Base-by-base conservation (phyloP, 1,140 invertebrate species). In the Drosophila kikkawai region DNA sequence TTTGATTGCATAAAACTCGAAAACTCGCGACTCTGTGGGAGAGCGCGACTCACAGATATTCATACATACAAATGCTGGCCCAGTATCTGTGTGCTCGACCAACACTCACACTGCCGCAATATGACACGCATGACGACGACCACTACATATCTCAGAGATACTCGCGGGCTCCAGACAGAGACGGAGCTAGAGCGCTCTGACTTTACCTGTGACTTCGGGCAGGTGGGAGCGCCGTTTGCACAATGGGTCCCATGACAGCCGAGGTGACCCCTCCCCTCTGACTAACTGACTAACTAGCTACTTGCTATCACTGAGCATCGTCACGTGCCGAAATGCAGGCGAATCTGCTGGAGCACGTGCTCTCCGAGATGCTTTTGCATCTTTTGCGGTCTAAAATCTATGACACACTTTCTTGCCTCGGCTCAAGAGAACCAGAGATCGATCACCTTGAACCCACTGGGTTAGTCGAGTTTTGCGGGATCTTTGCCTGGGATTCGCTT, bases 1-100 rank as follows among this genome's bases (percentile, higher is more conserved):
- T 66, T 51, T 57, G 75, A 80, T 87, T 88, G 84, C 84, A 88
- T 88, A 88, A 82, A 88, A 88, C 77, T 88, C 68, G 67, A 79
- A 78, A 79, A 78, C 83, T 87, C 83, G 64, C 66, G 56, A 79
- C 75, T 79, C 55, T 70, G 79, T 75, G 55, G 50, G 80, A 75
- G 75, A 81, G 79, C 79, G 55, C 32, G 67, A 61, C 57, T 63
- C 75, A 78, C 75, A 69, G 56, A 78, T 45, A 78, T 39, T 55
- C 53, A 8, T 37, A 36, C 34, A 22, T 13, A 55, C 12, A 29
- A 29, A 36, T 36, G 29, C 44, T 57, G 37, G 22, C 12, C 39
- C 19, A 19, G 60, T 63, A 34, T 59, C 55, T 59, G 57, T 59
- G 57, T 59, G 63, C 6, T n/a, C 13, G 58, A 75, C 45, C 68